A percentile compares a stretch with the other conserved stretches of the same genome.
Evolutionary conservation across 2,888 invertebrate species (phyloP).

Genomic region (Amiota minor): DNA sequence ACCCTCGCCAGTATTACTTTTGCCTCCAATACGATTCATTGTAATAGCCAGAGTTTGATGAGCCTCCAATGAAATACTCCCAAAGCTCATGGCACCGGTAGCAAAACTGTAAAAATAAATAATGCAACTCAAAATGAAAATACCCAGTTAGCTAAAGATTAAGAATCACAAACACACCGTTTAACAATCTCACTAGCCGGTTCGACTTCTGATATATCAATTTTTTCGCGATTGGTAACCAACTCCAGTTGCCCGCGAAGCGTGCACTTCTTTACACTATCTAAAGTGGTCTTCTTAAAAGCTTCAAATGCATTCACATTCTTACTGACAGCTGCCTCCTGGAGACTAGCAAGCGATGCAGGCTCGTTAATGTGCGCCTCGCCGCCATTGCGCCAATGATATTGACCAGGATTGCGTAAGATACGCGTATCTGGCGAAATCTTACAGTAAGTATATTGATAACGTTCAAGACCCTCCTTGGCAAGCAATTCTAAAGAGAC

Average conservation of each 20-base stretch:
- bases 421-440: conserved; percentile 79
- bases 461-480: conserved; percentile 87
- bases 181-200: conserved; percentile 96
- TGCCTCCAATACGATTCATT: conserved; percentile 97
- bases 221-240: conserved; percentile 82
- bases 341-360: conserved; percentile 79
- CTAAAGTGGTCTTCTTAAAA: conserved; percentile 88
- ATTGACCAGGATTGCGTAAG: conserved; percentile 90
- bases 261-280: conserved; percentile 89
- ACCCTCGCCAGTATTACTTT: conserved; percentile 99
- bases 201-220: conserved; percentile 92
- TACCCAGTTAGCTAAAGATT: background rate
- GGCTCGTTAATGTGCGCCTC: conserved; percentile 99
- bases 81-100: conserved; percentile 95
- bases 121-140: background rate
- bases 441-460: conserved; percentile 80
- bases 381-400: conserved; percentile 97
- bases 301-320: conserved; percentile 88
- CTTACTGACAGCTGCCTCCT: conserved; percentile 91
- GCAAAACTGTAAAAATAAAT: conserved; percentile 64
- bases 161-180: conserved; percentile 79
- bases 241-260: conserved; percentile 94
- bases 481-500: conserved; percentile 91
- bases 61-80: conserved; percentile 96
- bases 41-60: conserved; percentile 96